Evolutionary conservation across 1,140 invertebrate species (phyloP), one percentile per base, ranked within the genome.

Genomic region (Drosophila novamexicana): DNA sequence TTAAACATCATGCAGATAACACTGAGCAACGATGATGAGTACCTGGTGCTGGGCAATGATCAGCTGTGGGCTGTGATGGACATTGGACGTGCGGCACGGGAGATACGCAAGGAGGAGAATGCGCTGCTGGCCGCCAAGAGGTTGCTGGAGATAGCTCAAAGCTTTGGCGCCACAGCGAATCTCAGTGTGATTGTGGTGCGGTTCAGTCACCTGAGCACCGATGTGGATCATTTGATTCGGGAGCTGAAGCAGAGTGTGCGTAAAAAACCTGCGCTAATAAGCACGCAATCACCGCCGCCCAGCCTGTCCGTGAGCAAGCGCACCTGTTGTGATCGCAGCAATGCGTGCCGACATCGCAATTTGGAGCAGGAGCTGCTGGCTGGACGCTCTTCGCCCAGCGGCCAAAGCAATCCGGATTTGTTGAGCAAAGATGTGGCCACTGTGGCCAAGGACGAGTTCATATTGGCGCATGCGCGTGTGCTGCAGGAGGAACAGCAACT

Each of bases 81-180:
- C 63, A 93, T 96, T 8, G 94, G 96, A 62, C 95, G 96, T 57
- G 96, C 96, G 1, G 94, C 96, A 1, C 93, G 95, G 7, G 96
- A 97, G 93, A 95, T 96, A 1, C 94, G 95, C 77, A 94, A 95
- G 10, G 95, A 96, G 90, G 94, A 95, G 8, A 96, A 95, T 92
- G 95, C 96, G 7, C 95, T 96, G 63, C 84, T 97, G 50, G 96
- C 96, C 4, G 96, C 96, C 1, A 97, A 97, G 90, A 93, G 96
- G 44, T 93, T 97, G 29, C 95, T 97, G 90, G 96, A 97, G 92
- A 93, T 97, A 36, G 96, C 96, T 2, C 96, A 97, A 92, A 95
- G 96, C 76, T 97, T 97, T 86, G 96, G 96, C 0, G 95, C 95
- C 6, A 95, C 96, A 79, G 95, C 97, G 62, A 97, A 97, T 92